Conservation (phyloP, 2,888 invertebrate species). For the Ceraclea dissimilis region DNA sequence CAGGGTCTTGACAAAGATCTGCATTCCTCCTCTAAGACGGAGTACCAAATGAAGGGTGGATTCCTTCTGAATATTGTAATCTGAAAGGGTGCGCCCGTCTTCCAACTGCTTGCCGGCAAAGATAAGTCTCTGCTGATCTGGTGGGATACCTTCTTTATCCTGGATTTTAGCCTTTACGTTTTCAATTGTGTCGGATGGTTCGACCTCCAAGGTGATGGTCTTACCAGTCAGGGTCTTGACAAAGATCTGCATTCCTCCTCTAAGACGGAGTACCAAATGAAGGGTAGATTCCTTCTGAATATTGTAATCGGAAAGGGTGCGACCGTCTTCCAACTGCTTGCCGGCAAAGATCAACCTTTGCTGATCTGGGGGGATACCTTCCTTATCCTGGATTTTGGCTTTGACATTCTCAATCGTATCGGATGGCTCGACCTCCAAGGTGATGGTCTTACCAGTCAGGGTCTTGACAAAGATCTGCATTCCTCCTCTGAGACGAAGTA, state of each 20-base stretch:
- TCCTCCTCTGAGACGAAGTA: conserved; percentile 85
- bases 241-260: conserved; percentile 62
- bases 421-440: conserved; percentile 48
- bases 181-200: conserved; percentile 54
- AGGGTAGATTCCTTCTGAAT: conserved; percentile 51
- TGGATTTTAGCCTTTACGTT: conserved; percentile 54
- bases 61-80: conserved; percentile 59
- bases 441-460: conserved; percentile 50
- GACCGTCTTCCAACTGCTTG: conserved; percentile 50
- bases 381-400: conserved; percentile 46
- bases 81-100: conserved; percentile 56
- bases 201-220: conserved; percentile 50
- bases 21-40: conserved; percentile 51
- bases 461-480: conserved; percentile 59
- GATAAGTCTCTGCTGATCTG: conserved; percentile 54
- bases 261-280: conserved; percentile 44
- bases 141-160: conserved; percentile 46
- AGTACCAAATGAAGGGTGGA: conserved; percentile 52
- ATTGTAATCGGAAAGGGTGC: conserved; percentile 52
- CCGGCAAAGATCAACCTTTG: conserved; percentile 50
- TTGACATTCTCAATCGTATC: conserved; percentile 55
- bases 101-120: conserved; percentile 61
- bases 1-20: conserved; percentile 53
- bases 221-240: conserved; percentile 53
- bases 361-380: conserved; percentile 49